Conservation (phyloP, 2,113 vertebrate genomes). For the Montifringilla adamsi region DNA sequence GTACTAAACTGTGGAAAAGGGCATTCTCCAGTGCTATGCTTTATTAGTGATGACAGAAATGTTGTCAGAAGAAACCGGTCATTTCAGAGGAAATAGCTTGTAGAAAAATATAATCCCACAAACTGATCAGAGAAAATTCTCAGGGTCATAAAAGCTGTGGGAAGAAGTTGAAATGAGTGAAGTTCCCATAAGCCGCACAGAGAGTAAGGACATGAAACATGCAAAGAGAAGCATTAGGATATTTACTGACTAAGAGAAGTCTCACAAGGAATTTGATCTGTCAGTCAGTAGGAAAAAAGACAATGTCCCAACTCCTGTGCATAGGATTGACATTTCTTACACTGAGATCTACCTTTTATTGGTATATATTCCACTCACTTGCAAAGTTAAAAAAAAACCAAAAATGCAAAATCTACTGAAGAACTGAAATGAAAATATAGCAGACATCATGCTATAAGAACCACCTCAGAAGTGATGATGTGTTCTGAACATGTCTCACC, state of each 20-base stretch:
- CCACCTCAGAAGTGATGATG: neutral
- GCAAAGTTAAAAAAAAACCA: neutral
- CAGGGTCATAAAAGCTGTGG: neutral
- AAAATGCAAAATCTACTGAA: neutral
- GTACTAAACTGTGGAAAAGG: neutral
- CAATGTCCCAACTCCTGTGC: neutral
- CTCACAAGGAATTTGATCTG: neutral
- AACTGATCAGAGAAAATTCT: constrained; percentile 40
- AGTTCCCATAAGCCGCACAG: neutral
- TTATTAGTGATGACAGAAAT: constrained; percentile 41
- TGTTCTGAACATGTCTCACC: neutral
- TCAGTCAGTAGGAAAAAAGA: neutral
- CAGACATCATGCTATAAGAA: neutral
- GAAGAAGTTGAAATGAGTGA: constrained; percentile 28
- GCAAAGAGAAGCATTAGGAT: neutral
- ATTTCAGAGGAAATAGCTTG: constrained; percentile 22
- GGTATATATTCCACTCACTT: neutral
- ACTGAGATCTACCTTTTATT: neutral
- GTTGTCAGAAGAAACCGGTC: constrained; percentile 14
- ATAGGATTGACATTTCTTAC: neutral
- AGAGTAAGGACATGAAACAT: neutral
- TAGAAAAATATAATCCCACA: constrained; percentile 48
- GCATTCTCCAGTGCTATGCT: neutral
- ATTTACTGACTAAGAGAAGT: neutral
- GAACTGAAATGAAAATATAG: neutral